Evolutionary conservation across 2,113 vertebrate genomes (phyloP).

Genomic region (Chaetorhynchus papuensis): DNA sequence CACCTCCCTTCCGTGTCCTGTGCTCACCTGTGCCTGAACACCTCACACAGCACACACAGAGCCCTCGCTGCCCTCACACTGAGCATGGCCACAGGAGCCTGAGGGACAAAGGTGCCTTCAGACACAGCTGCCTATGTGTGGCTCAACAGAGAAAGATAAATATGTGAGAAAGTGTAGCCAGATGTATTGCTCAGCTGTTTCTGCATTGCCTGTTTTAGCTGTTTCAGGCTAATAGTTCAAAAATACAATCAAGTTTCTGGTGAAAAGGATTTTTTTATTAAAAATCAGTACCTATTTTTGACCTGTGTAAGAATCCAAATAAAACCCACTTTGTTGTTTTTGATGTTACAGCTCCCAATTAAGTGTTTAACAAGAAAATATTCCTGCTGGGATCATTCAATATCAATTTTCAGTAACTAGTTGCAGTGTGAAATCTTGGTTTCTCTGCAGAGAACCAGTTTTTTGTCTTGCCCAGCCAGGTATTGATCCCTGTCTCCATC

Average conservation of each 20-base stretch:
- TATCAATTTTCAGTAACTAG: neutral
- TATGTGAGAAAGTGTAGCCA: neutral
- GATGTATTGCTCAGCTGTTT: neutral
- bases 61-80: neutral
- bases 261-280: neutral
- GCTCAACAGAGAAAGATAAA: neutral
- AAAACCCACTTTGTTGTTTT: neutral
- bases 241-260: neutral
- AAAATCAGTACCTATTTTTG: neutral
- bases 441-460: neutral
- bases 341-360: neutral
- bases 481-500: neutral
- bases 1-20: neutral
- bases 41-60: neutral
- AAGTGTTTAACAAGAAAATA: neutral
- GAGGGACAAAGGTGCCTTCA: neutral
- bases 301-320: neutral
- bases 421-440: neutral
- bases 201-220: neutral
- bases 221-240: neutral
- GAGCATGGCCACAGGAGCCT: accelerated
- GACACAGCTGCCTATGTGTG: neutral
- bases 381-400: neutral
- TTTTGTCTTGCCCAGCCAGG: neutral
- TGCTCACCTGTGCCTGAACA: neutral